A percentile compares a stretch with the other conserved stretches of the same genome.
phyloP scores from a whole-genome alignment of 2,888 invertebrate genomes.

The Dasysyrphus albostriatus region DNA sequence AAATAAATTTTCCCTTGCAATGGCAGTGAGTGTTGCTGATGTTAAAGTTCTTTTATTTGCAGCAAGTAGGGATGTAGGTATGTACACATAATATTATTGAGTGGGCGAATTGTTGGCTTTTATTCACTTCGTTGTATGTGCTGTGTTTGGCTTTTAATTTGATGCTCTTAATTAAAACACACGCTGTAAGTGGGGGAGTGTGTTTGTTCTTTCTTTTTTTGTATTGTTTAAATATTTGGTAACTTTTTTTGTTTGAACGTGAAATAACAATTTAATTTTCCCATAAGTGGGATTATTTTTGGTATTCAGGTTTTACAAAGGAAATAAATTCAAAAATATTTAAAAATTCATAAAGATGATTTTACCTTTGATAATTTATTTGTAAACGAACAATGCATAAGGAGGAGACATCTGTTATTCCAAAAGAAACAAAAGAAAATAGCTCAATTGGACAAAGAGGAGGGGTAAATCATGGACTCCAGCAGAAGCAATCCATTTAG shows the following conservation, averaged over 20 bases:
- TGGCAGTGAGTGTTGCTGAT: neutral
- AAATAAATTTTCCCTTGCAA: conserved; percentile 20
- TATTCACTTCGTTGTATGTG: neutral
- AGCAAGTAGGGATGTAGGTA: too few relatives aligned
- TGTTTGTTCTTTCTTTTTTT: conserved; percentile 9
- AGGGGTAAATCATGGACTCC: too few relatives aligned
- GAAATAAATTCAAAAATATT: neutral
- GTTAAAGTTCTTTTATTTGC: conserved; percentile 21
- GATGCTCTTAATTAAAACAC: conserved; percentile 35
- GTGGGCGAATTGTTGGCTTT: conserved; percentile 28
- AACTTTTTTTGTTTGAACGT: neutral
- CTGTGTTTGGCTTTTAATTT: conserved; percentile 7
- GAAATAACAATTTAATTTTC: neutral
- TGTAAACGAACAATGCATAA: neutral
- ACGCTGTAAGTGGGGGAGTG: conserved; percentile 30
- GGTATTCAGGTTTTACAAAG: neutral
- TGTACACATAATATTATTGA: neutral
- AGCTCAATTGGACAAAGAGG: too few relatives aligned
- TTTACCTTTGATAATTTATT: neutral
- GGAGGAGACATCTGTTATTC: too few relatives aligned
- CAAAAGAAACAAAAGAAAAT: too few relatives aligned
- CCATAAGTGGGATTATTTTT: conserved; percentile 2
- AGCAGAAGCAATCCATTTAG: too few relatives aligned
- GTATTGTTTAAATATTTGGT: neutral
- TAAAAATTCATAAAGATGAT: neutral